Percentiles rank a stretch among this genome's conserved stretches.
Conservation (phyloP, 2,888 invertebrate species). For the Pilophorus perplexus region DNA sequence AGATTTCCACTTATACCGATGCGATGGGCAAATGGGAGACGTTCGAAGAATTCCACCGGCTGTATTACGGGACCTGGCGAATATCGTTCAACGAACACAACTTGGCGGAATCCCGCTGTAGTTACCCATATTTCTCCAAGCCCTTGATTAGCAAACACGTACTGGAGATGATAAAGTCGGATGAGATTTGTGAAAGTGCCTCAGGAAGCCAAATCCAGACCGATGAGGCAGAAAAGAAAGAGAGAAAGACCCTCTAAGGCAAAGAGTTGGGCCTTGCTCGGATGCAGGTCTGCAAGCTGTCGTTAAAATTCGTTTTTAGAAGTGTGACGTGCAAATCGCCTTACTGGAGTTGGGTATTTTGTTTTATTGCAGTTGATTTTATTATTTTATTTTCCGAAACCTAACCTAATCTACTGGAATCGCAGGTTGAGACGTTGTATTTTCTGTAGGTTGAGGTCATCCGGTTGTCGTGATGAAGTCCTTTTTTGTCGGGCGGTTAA, state of each 20-base stretch:
- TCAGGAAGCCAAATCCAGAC: too few relatives aligned
- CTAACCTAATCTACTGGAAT: too few relatives aligned
- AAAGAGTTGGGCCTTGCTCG: neutral
- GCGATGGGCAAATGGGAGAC: neutral
- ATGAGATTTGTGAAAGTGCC: neutral
- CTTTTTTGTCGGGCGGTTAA: too few relatives aligned
- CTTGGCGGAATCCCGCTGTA: neutral
- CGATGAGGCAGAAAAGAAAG: neutral
- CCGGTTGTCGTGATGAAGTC: too few relatives aligned
- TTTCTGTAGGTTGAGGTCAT: too few relatives aligned
- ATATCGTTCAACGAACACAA: neutral
- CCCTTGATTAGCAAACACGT: too few relatives aligned
- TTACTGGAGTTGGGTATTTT: too few relatives aligned
- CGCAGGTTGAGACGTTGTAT: too few relatives aligned
- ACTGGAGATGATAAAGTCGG: neutral
- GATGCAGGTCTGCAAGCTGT: neutral
- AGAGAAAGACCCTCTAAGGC: neutral
- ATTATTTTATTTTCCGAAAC: too few relatives aligned
- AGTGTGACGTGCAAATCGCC: too few relatives aligned
- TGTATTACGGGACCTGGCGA: neutral
- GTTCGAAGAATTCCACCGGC: too few relatives aligned
- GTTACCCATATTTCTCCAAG: neutral
- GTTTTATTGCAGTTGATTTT: too few relatives aligned
- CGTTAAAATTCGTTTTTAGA: neutral
- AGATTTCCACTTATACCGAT: neutral